Percentiles rank a stretch among this genome's conserved stretches.
Evolutionary conservation across 2,888 invertebrate species (phyloP).

Genomic region (Octodonta nipae): DNA sequence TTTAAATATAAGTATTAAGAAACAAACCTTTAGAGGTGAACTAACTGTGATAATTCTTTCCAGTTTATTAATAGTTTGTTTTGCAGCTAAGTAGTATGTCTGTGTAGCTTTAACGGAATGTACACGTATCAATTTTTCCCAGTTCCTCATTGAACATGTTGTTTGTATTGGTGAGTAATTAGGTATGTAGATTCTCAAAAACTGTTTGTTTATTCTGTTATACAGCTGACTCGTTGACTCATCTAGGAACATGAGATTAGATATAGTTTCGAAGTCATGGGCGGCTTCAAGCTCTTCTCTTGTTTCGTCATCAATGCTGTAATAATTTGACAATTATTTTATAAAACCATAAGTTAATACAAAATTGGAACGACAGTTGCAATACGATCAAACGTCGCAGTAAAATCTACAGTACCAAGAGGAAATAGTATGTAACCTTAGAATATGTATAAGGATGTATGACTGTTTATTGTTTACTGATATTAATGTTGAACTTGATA

Average conservation of each 20-base stretch:
- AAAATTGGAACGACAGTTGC: no score
- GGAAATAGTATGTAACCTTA: no score
- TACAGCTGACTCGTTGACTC: slow-evolving; percentile 44
- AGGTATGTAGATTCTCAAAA: slow-evolving; percentile 49
- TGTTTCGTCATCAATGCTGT: slow-evolving; percentile 16
- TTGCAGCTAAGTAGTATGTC: slow-evolving; percentile 53
- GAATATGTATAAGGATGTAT: no score
- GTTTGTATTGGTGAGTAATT: slow-evolving; percentile 51
- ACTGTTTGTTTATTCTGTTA: slow-evolving; percentile 50
- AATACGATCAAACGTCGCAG: no score
- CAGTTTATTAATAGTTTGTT: slow-evolving; percentile 45
- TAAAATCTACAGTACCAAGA: no score
- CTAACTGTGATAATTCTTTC: slow-evolving; percentile 47
- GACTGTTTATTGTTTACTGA: no score
- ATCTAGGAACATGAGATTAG: slow-evolving; percentile 36
- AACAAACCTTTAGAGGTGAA: slow-evolving; percentile 70
- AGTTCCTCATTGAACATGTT: slow-evolving; percentile 50
- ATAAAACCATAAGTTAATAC: no score
- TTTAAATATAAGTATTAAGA: no score
- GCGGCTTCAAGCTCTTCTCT: slow-evolving; percentile 22
- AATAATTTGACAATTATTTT: no score
- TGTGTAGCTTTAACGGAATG: slow-evolving; percentile 37
- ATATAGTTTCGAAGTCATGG: slow-evolving; percentile 30
- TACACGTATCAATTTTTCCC: slow-evolving; percentile 50
- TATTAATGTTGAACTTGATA: no score